Evolutionary conservation across 2,113 vertebrate species (phyloP).

Genomic region (Morone saxatilis): DNA sequence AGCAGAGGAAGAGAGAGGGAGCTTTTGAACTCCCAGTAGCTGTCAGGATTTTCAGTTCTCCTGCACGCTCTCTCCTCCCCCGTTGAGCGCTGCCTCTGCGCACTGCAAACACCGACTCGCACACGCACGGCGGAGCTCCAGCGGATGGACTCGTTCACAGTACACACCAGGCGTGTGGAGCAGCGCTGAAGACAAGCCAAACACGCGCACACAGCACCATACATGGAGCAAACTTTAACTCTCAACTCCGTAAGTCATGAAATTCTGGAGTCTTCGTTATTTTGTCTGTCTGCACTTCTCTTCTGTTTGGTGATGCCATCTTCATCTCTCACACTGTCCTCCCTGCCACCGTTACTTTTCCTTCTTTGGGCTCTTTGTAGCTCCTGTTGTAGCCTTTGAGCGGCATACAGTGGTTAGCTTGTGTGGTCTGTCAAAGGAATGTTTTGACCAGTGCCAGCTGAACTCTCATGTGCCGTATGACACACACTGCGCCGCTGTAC

Average conservation of each 20-base stretch:
- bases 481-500: slow-evolving; percentile 62
- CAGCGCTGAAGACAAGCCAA: slow-evolving; percentile 76
- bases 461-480: slow-evolving; percentile 63
- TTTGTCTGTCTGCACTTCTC: slow-evolving; percentile 14
- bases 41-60: slow-evolving; percentile 72
- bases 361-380: slow-evolving; percentile 67
- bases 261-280: slow-evolving; percentile 11
- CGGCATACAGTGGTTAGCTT: slow-evolving; percentile 69
- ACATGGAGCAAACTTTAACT: slow-evolving; percentile 92
- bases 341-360: slow-evolving; percentile 26
- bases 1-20: slow-evolving; percentile 74
- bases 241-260: slow-evolving; percentile 84
- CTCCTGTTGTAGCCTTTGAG: slow-evolving; percentile 63
- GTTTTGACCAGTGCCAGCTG: slow-evolving; percentile 72
- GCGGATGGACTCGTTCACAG: slow-evolving; percentile 80
- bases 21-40: slow-evolving; percentile 80
- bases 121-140: slow-evolving; percentile 55
- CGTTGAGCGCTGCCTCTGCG: slow-evolving; percentile 53
- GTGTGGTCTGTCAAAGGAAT: slow-evolving; percentile 78
- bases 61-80: slow-evolving; percentile 62
- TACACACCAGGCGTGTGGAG: slow-evolving; percentile 73
- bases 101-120: slow-evolving; percentile 59
- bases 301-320: slow-evolving; percentile 29
- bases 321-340: slow-evolving; percentile 46
- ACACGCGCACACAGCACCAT: slow-evolving; percentile 64